A percentile compares a stretch with the other conserved stretches of the same genome.
Conservation (phyloP, 2,113 vertebrate species). For the Rhabdornis inornatus region DNA sequence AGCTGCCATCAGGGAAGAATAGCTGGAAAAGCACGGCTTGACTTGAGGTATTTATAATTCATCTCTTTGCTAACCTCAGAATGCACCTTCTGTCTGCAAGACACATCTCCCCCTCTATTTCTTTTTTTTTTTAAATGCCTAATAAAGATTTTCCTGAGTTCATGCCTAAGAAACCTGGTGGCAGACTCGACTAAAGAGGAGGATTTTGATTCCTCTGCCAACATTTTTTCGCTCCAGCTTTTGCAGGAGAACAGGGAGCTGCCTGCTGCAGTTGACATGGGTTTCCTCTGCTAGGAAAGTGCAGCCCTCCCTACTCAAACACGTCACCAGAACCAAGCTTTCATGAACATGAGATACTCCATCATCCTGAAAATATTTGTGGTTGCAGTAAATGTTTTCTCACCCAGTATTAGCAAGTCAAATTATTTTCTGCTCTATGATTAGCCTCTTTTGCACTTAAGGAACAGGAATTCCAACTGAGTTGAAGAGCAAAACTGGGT, state of each 20-base stretch:
- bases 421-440: constrained; percentile 66
- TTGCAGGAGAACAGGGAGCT: background rate
- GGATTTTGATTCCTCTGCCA: background rate
- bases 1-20: background rate
- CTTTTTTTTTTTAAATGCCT: background rate
- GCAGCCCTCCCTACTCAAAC: constrained; percentile 15
- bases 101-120: background rate
- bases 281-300: constrained; percentile 9
- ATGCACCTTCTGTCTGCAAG: background rate
- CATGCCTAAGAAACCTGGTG: background rate
- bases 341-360: constrained; percentile 1
- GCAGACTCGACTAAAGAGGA: background rate
- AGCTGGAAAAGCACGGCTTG: background rate
- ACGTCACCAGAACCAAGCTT: constrained; percentile 41
- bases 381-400: constrained; percentile 64
- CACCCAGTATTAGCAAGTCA: constrained; percentile 69
- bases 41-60: background rate
- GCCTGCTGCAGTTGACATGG: background rate
- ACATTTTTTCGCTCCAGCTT: background rate
- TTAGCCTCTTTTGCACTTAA: constrained; percentile 67
- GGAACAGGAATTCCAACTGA: constrained; percentile 61
- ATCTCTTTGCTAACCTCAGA: background rate
- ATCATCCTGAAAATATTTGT: constrained; percentile 63
- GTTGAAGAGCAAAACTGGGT: constrained; percentile 39
- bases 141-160: constrained; percentile 7